Conservation (phyloP, 2,888 invertebrate genomes). For the Trichopoda pennipes region DNA sequence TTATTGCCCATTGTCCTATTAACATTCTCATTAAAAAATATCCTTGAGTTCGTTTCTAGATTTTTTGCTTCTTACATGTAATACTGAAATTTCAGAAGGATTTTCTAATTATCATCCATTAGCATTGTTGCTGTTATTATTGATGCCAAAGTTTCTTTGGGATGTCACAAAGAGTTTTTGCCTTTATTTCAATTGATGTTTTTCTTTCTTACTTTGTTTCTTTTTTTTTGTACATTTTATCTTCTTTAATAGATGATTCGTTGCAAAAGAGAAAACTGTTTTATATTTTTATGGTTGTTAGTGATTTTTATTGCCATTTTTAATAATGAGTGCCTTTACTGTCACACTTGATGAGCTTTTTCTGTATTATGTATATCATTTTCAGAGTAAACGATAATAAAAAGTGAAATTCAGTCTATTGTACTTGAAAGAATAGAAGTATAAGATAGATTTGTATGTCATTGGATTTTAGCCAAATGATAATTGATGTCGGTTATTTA, state of each 20-base stretch:
- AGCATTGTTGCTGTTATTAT: constrained; percentile 18
- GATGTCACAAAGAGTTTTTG: constrained; percentile 39
- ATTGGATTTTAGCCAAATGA: constrained; percentile 65
- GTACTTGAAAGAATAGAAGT: not conserved
- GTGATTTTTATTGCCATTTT: constrained; percentile 19
- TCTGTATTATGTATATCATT: not conserved
- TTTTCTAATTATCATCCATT: constrained; percentile 60
- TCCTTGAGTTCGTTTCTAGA: constrained; percentile 3
- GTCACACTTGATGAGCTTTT: constrained; percentile 47
- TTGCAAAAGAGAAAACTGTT: not conserved
- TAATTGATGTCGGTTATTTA: constrained; percentile 53
- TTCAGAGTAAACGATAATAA: constrained; percentile 2
- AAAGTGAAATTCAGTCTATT: constrained; percentile 6
- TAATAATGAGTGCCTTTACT: constrained; percentile 43
- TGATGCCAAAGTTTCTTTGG: constrained; percentile 33
- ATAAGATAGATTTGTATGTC: constrained; percentile 42
- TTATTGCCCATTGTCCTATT: constrained; percentile 6
- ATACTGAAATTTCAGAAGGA: constrained; percentile 21
- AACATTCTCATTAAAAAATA: constrained; percentile 34
- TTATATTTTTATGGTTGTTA: constrained; percentile 9
- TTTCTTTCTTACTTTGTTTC: constrained; percentile 19
- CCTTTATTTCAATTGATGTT: constrained; percentile 10
- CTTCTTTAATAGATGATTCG: constrained; percentile 37
- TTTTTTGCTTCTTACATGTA: not conserved
- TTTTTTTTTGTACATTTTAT: not conserved